Conservation (phyloP, 2,888 invertebrate genomes). For the Micropterix aruncella region DNA sequence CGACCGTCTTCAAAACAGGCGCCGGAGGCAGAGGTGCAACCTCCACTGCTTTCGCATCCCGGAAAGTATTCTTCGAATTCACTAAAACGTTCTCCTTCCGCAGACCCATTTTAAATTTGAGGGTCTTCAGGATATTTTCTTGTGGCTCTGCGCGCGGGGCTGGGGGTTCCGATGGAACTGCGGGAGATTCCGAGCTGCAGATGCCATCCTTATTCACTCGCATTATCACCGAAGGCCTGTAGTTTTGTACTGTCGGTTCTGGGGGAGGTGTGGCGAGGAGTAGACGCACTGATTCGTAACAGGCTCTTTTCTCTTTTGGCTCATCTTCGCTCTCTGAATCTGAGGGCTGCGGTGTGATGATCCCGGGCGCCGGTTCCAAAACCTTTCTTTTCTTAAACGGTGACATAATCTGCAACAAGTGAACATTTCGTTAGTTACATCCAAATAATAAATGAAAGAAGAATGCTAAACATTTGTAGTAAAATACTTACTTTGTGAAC, state of each 20-base stretch:
- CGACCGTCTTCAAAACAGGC: slow-evolving; percentile 19
- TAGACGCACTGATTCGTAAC: slow-evolving; percentile 38
- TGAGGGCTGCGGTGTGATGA: slow-evolving; percentile 72
- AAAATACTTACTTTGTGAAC: slow-evolving; percentile 35
- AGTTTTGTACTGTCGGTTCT: slow-evolving; percentile 21
- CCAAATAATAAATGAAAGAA: slow-evolving; percentile 1
- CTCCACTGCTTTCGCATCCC: slow-evolving; percentile 18
- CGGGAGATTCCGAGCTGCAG: slow-evolving; percentile 38
- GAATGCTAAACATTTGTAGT: not conserved
- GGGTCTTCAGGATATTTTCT: slow-evolving; percentile 50
- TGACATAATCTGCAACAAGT: not conserved
- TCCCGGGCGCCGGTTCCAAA: slow-evolving; percentile 24
- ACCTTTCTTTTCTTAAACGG: slow-evolving; percentile 18
- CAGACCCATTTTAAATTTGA: slow-evolving; percentile 59
- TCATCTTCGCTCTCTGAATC: slow-evolving; percentile 67
- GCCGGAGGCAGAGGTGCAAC: slow-evolving; percentile 14
- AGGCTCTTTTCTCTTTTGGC: slow-evolving; percentile 24
- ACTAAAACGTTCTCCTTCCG: slow-evolving; percentile 46
- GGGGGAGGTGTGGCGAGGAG: slow-evolving; percentile 43
- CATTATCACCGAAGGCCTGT: slow-evolving; percentile 69
- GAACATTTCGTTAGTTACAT: not conserved
- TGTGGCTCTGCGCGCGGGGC: slow-evolving; percentile 16
- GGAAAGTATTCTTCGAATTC: slow-evolving; percentile 42
- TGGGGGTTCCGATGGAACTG: slow-evolving; percentile 18
- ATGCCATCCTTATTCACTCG: slow-evolving; percentile 70